Evolutionary conservation across 2,888 invertebrate species (phyloP).

Genomic region (Scrobipalpa atriplicella): DNA sequence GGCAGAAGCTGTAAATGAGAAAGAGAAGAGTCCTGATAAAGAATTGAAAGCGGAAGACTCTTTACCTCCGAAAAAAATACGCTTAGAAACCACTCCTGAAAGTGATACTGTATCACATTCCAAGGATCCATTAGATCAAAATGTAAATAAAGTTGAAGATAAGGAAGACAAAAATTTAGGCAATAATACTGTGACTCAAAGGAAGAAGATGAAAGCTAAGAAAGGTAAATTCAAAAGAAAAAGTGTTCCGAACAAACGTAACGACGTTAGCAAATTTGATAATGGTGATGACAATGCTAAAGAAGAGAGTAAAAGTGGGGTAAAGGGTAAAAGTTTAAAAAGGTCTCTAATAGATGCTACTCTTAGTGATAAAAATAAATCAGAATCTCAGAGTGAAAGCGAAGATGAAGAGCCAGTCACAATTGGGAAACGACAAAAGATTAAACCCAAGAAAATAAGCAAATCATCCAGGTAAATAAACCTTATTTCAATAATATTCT

Average conservation of each 20-base stretch:
- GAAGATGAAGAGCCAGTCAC: conserved; percentile 69
- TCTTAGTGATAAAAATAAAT: conserved; percentile 70
- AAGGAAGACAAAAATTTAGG: conserved; percentile 45
- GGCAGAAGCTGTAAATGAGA: conserved; percentile 55
- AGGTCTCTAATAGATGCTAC: conserved; percentile 64
- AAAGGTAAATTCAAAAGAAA: conserved; percentile 75
- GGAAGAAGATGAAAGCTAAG: conserved; percentile 62
- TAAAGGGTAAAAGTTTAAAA: conserved; percentile 59
- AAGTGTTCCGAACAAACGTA: conserved; percentile 48
- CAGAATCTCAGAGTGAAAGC: conserved; percentile 77
- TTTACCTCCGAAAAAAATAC: conserved; percentile 70
- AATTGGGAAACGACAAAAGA: conserved; percentile 73
- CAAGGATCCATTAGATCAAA: conserved; percentile 58
- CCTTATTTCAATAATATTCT: background rate
- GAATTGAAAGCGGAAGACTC: conserved; percentile 64
- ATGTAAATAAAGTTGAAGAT: conserved; percentile 49
- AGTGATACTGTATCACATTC: conserved; percentile 69
- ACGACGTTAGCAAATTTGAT: conserved; percentile 47
- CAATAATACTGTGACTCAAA: conserved; percentile 50
- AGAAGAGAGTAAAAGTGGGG: conserved; percentile 46
- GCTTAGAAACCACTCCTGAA: conserved; percentile 68
- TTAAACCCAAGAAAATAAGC: conserved; percentile 75
- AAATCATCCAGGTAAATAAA: conserved; percentile 64
- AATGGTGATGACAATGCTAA: conserved; percentile 45
- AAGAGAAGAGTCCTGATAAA: conserved; percentile 60